Evolutionary conservation across 2,797 vertebrate genomes (phyloP), one percentile per base, ranked within the genome.

Genomic region (Siniperca undulata): DNA sequence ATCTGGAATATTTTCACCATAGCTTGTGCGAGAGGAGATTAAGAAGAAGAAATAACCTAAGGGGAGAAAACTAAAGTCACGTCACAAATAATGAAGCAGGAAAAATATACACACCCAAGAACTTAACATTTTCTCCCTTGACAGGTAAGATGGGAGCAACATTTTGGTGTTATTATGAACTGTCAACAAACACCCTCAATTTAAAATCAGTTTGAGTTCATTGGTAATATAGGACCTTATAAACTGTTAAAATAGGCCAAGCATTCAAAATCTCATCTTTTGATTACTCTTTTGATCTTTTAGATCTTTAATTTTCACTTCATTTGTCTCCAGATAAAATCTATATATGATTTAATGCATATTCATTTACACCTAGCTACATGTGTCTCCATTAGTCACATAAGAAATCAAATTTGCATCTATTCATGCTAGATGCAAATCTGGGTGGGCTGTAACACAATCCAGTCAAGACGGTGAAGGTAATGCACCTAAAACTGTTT

Each of bases 1-100:
- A 74, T 3, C 9, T 38, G 0, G 14, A 73, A 59, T 53, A 67
- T 71, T 79, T 80, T 68, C 17, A 36, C n/a, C 50, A 20, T 14
- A 27, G 74, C 66, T 82, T 74, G 30, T 59, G 68, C 62, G 58
- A 73, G 52, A 86, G 11, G 11, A 71, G 77, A 88, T 81, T 70
- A 67, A 80, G 56, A 89, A n/a, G n/a, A 38, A 69, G 52, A 84
- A 83, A 77, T 68, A 84, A 83, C 73, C 78, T 72, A 42, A 73
- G 70, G 81, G 72, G 5, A 65, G 67, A 87, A 83, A 86, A 81
- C 46, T 38, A 30, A 77, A 80, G 44, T 34, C 38, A 62, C 40
- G 61, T 69, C 17, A 72, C 27, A 19, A 9, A 58, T 81, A 88
- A 90, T 81, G 71, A 82, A 69, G 70, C 69, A 36, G 27, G 36